These are phyloP conservation scores for Empidonax traillii DNA, from an alignment of 2,113 vertebrate species.

Conservation along the genomic window DNA sequence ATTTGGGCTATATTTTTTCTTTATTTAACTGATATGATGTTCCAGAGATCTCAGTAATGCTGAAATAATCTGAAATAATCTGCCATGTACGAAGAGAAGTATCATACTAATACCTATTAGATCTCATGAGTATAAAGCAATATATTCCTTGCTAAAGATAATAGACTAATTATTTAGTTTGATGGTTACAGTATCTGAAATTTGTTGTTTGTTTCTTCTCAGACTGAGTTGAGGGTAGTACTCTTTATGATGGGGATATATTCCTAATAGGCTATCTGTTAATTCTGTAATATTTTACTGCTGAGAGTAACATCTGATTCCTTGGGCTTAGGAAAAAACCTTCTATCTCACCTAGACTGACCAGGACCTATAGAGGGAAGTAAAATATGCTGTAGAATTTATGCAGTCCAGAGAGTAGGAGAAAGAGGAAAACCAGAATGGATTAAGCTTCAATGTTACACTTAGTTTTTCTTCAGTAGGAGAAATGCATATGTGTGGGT, in stretches of 20 bases:
- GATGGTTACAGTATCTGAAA: neutral
- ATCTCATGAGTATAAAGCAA: constrained; percentile 52
- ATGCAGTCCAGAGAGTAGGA: neutral
- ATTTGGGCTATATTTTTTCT: neutral
- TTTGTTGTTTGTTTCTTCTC: constrained; percentile 28
- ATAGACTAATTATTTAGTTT: constrained; percentile 15
- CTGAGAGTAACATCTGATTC: constrained; percentile 49
- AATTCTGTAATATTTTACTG: constrained; percentile 57
- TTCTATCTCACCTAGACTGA: constrained; percentile 6
- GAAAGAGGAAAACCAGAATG: neutral
- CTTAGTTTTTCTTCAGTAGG: constrained; percentile 8
- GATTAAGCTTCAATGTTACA: neutral
- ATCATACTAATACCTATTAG: constrained; percentile 37
- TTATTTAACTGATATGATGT: neutral
- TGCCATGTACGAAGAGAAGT: constrained; percentile 26
- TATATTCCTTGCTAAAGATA: constrained; percentile 19
- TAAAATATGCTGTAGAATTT: constrained; percentile 19
- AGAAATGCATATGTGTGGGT: constrained; percentile 17
- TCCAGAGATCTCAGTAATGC: neutral
- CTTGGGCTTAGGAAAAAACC: neutral
- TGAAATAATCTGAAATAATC: constrained; percentile 27
- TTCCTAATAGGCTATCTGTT: constrained; percentile 61
- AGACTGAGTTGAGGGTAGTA: neutral
- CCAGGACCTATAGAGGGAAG: constrained; percentile 2
- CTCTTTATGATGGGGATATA: neutral